These are phyloP conservation scores for Butorides virescens DNA, from an alignment of 2,113 vertebrate species.

Conservation along the genomic window DNA sequence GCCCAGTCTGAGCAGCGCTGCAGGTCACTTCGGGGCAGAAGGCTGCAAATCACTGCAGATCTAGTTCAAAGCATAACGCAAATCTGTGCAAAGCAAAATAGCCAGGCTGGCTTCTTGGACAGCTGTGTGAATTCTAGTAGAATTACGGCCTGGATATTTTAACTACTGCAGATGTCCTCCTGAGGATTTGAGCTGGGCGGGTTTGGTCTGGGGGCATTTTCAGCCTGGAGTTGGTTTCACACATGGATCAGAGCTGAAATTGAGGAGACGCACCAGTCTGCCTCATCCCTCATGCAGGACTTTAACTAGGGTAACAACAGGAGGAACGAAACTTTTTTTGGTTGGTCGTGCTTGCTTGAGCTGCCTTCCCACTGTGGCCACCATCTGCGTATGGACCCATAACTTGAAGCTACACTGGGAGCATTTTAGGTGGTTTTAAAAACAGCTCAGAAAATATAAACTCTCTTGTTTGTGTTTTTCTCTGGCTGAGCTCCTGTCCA, in stretches of 20 bases:
- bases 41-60: background rate
- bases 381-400: background rate
- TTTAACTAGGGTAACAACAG: background rate
- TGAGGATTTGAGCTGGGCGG: background rate
- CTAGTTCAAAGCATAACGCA: background rate
- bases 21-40: background rate
- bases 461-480: background rate
- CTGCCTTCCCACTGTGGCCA: background rate
- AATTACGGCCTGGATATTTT: background rate
- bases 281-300: background rate
- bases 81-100: background rate
- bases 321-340: background rate
- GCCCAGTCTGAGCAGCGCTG: background rate
- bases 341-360: background rate
- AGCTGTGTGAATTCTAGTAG: background rate
- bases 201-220: background rate
- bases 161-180: background rate
- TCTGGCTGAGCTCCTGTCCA: background rate
- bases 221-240: background rate
- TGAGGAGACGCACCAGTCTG: background rate
- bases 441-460: background rate
- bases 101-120: background rate
- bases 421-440: background rate
- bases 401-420: background rate
- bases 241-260: fast-evolving